These are phyloP conservation scores for Meda fulgida DNA, from an alignment of 2,797 vertebrate genomes.

Conservation along the genomic window DNA sequence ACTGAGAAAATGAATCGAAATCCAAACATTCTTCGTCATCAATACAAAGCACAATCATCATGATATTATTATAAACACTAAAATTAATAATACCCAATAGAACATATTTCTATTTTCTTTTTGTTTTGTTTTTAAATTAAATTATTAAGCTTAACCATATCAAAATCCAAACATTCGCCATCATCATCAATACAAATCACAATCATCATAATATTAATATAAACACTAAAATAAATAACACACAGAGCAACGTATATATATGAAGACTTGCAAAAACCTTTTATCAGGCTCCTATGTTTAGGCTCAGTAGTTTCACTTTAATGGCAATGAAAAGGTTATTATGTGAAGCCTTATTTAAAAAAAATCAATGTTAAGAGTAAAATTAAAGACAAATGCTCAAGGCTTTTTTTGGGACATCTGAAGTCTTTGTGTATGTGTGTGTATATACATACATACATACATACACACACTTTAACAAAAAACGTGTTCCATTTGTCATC, in stretches of 20 bases:
- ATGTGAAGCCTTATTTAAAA: too few species aligned
- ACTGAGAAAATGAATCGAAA: not conserved
- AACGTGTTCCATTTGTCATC: too few species aligned
- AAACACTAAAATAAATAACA: not conserved
- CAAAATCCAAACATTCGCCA: not conserved
- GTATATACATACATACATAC: too few species aligned
- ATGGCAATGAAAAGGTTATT: too few species aligned
- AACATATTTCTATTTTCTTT: not conserved
- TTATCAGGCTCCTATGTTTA: too few species aligned
- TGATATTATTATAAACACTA: not conserved
- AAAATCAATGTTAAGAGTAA: too few species aligned
- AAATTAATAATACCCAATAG: not conserved
- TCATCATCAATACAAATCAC: not conserved
- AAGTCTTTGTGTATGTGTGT: too few species aligned
- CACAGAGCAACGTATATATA: not conserved
- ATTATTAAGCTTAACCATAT: not conserved
- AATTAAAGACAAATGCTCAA: too few species aligned
- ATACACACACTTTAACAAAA: too few species aligned
- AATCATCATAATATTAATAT: not conserved
- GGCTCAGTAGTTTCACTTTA: too few species aligned
- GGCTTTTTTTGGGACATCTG: too few species aligned
- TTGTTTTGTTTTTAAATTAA: not conserved
- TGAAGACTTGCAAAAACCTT: too few species aligned
- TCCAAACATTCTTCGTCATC: not conserved
- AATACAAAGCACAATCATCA: not conserved